Percentiles rank a stretch among this genome's conserved stretches.
Conservation (phyloP, 2,888 invertebrate genomes). For the Hypena proboscidalis region DNA sequence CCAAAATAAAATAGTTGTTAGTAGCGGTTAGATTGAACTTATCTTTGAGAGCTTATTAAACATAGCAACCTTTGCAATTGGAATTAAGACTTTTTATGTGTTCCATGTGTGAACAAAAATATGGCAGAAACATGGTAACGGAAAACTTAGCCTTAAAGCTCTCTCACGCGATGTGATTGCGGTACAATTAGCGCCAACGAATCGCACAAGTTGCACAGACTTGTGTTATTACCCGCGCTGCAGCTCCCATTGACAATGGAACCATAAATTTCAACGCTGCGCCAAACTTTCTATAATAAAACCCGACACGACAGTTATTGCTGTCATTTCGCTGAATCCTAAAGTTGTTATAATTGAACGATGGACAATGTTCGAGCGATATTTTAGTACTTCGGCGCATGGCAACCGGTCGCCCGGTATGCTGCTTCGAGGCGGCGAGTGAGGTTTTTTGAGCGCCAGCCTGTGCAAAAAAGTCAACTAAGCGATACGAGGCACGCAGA, state of each 20-base stretch:
- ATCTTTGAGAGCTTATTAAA: too few species aligned
- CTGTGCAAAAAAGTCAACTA: constrained; percentile 65
- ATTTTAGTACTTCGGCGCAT: constrained; percentile 37
- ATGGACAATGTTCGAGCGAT: constrained; percentile 29
- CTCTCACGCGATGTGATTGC: constrained; percentile 43
- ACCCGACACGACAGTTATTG: constrained; percentile 43
- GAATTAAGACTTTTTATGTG: too few species aligned
- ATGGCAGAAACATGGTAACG: too few species aligned
- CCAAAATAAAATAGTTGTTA: too few species aligned
- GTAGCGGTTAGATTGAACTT: too few species aligned
- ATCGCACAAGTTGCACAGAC: constrained; percentile 34
- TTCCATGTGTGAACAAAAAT: too few species aligned
- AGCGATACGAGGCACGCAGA: constrained; percentile 68
- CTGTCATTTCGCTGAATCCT: constrained; percentile 41
- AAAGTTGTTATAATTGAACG: constrained; percentile 37
- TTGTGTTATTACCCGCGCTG: constrained; percentile 28
- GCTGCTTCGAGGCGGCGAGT: constrained; percentile 63
- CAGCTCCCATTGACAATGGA: constrained; percentile 47
- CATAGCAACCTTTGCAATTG: too few species aligned
- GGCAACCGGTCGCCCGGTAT: constrained; percentile 49
- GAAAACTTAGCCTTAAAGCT: too few species aligned
- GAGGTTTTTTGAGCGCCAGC: constrained; percentile 67
- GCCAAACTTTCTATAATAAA: constrained; percentile 49
- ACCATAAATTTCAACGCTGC: constrained; percentile 52
- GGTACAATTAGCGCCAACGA: constrained; percentile 49